Conservation (phyloP, 2,797 vertebrate species). For the Amphiprion clarkii region DNA sequence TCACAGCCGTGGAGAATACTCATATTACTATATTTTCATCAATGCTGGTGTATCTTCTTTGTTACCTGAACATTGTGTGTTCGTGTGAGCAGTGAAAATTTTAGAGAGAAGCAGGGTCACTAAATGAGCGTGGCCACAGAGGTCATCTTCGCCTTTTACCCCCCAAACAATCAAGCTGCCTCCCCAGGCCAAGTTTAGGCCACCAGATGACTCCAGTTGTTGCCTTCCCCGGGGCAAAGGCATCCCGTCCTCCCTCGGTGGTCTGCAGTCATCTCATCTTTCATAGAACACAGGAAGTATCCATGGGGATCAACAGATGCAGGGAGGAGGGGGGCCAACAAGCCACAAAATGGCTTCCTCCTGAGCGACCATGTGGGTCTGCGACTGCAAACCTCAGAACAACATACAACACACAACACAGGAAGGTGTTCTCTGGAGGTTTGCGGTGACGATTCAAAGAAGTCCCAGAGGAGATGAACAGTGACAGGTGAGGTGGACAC, state of each 20-base stretch:
- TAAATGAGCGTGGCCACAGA: slow-evolving; percentile 52
- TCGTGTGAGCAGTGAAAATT: background rate
- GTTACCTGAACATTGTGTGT: background rate
- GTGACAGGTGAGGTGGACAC: slow-evolving; percentile 15
- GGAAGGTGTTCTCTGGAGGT: slow-evolving; percentile 4
- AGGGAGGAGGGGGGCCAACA: slow-evolving; percentile 32
- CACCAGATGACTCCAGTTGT: slow-evolving; percentile 76
- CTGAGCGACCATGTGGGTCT: slow-evolving; percentile 59
- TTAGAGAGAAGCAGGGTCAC: slow-evolving; percentile 14
- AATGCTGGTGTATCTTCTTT: background rate
- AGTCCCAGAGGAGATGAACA: background rate
- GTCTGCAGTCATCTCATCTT: slow-evolving; percentile 81
- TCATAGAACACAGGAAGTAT: slow-evolving; percentile 77
- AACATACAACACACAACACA: slow-evolving; percentile 22
- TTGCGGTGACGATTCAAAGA: slow-evolving; percentile 4
- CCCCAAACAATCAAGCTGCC: slow-evolving; percentile 68
- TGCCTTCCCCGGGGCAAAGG: slow-evolving; percentile 61
- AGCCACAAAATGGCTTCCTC: slow-evolving; percentile 73
- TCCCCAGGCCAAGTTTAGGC: slow-evolving; percentile 66
- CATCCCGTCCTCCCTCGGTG: slow-evolving; percentile 75
- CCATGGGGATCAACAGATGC: slow-evolving; percentile 74
- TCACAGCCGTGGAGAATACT: no score
- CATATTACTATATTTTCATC: no score
- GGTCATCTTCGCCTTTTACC: slow-evolving; percentile 47
- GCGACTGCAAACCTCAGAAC: slow-evolving; percentile 57